Percentiles rank a stretch among this genome's conserved stretches.
phyloP scores from a whole-genome alignment of 2,888 invertebrate species.

The Limnephilus lunatus region DNA sequence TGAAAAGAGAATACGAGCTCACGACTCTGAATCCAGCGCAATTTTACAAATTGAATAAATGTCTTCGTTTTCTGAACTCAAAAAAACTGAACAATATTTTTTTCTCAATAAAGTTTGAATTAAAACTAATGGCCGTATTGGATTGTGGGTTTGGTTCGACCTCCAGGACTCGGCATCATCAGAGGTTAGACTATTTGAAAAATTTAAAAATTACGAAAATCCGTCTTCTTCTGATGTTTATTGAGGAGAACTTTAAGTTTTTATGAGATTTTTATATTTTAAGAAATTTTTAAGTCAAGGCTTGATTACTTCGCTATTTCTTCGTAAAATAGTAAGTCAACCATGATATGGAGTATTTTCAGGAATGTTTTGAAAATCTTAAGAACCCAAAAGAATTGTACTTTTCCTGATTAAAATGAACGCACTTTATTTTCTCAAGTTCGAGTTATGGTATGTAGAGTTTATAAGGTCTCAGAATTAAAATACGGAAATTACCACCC shows the following conservation, averaged over 20 bases:
- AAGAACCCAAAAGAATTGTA: neutral
- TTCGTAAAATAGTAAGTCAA: too few species aligned
- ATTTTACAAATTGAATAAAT: neutral
- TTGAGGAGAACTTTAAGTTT: neutral
- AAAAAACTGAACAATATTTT: neutral
- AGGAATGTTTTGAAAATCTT: neutral
- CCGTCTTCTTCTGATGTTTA: neutral
- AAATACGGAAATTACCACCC: neutral
- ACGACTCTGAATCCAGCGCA: neutral
- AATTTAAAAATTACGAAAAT: neutral
- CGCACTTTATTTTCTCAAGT: neutral
- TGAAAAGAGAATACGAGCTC: neutral
- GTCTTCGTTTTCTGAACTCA: neutral
- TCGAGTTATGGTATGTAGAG: neutral
- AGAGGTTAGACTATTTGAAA: neutral
- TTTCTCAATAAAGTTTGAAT: neutral
- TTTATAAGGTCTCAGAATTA: neutral
- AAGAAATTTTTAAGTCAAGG: too few species aligned
- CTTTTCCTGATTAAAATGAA: neutral
- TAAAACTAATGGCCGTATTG: neutral
- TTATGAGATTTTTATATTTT: too few species aligned
- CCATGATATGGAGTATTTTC: neutral
- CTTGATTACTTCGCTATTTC: too few species aligned
- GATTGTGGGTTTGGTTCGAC: too few species aligned
- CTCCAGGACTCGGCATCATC: neutral